Evolutionary conservation across 2,797 vertebrate genomes (phyloP).

Genomic region (Rhinophrynus dorsalis): DNA sequence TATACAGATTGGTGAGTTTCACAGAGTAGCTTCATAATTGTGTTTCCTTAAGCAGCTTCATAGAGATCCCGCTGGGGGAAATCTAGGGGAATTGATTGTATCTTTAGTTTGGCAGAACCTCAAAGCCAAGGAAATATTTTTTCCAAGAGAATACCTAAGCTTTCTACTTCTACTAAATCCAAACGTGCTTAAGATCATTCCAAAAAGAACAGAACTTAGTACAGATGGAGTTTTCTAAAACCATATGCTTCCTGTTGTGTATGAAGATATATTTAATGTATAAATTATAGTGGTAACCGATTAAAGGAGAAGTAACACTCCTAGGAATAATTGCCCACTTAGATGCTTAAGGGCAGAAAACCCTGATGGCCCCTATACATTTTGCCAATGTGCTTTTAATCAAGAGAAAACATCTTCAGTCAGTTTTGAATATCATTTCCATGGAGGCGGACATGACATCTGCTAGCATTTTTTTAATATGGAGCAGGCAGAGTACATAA

Average conservation of each 20-base stretch:
- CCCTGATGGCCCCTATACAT: too few relatives aligned
- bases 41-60: constrained; percentile 52
- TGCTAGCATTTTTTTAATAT: too few relatives aligned
- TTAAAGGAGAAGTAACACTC: too few relatives aligned
- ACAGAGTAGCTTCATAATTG: constrained; percentile 48
- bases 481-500: too few relatives aligned
- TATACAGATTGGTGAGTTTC: not conserved
- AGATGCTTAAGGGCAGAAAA: too few relatives aligned
- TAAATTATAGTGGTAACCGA: too few relatives aligned
- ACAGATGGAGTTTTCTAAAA: not conserved
- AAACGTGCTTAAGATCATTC: constrained; percentile 1
- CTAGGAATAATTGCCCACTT: too few relatives aligned
- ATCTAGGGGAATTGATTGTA: constrained; percentile 49
- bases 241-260: not conserved
- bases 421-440: too few relatives aligned
- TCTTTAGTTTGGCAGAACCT: constrained; percentile 55
- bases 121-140: constrained; percentile 45
- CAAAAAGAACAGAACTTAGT: not conserved
- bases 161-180: not conserved
- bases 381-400: too few relatives aligned
- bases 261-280: too few relatives aligned
- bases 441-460: too few relatives aligned
- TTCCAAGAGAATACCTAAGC: constrained; percentile 25
- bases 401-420: too few relatives aligned
- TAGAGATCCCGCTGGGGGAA: constrained; percentile 51